These are phyloP conservation scores for Cetoscarus ocellatus DNA, from an alignment of 2,797 vertebrate species.

Conservation along the genomic window DNA sequence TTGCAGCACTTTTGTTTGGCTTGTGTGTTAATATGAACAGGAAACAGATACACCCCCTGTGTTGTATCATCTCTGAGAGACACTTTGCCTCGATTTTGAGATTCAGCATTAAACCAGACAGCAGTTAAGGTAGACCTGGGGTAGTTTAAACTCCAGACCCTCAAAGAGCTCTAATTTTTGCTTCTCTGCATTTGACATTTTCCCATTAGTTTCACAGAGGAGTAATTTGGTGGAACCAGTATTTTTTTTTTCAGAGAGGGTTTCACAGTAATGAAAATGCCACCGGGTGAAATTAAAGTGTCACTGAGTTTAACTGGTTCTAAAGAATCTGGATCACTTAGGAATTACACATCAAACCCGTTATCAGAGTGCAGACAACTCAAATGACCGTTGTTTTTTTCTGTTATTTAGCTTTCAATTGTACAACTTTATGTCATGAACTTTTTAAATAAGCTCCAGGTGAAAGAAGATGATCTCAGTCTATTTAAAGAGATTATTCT, in stretches of 20 bases:
- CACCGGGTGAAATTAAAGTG: constrained; percentile 69
- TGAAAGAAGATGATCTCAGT: too few relatives aligned
- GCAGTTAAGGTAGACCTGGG: constrained; percentile 51
- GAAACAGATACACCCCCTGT: constrained; percentile 4
- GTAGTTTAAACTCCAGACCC: constrained; percentile 42
- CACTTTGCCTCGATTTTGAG: constrained; percentile 5
- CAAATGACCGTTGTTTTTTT: constrained; percentile 33
- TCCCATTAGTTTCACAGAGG: constrained; percentile 53
- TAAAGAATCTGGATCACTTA: too few relatives aligned
- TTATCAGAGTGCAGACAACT: constrained; percentile 54
- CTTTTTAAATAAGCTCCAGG: constrained; percentile 3
- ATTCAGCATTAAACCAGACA: constrained; percentile 35
- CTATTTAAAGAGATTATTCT: too few relatives aligned
- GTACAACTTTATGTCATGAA: constrained; percentile 15
- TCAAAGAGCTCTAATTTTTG: constrained; percentile 55
- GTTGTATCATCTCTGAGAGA: constrained; percentile 14
- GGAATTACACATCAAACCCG: constrained; percentile 50
- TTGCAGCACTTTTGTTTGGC: too few relatives aligned
- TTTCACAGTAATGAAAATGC: constrained; percentile 71
- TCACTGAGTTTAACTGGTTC: constrained; percentile 61
- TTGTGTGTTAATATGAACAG: too few relatives aligned
- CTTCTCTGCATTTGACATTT: constrained; percentile 48
- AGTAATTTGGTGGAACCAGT: constrained; percentile 62
- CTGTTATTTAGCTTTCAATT: constrained; percentile 14
- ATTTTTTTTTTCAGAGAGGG: constrained; percentile 63